Evolutionary conservation across 2,113 vertebrate genomes (phyloP).

Genomic region (Trichechus manatus): DNA sequence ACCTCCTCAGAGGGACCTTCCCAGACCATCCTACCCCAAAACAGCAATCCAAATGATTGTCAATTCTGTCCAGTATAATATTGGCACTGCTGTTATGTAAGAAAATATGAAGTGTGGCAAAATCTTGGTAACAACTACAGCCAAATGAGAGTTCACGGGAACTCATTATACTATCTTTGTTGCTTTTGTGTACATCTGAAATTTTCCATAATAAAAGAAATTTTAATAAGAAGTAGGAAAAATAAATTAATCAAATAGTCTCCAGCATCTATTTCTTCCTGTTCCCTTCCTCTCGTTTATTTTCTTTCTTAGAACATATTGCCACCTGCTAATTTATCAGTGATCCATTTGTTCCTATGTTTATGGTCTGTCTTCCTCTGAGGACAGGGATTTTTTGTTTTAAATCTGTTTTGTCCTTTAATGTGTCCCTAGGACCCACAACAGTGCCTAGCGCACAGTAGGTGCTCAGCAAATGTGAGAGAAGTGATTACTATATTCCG

Average conservation of each 20-base stretch:
- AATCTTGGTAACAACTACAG: neutral
- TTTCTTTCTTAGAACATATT: neutral
- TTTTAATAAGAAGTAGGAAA: constrained; percentile 22
- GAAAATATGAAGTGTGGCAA: neutral
- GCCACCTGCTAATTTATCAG: neutral
- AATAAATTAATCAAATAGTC: neutral
- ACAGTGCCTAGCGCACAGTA: neutral
- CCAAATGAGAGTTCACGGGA: neutral
- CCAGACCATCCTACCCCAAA: neutral
- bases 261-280: neutral
- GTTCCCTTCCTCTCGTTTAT: neutral
- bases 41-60: neutral
- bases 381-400: neutral
- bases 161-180: neutral
- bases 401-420: neutral
- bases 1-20: neutral
- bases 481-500: neutral
- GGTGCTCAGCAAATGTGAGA: neutral
- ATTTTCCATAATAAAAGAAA: neutral
- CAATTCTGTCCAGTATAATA: neutral
- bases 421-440: neutral
- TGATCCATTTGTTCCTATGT: neutral
- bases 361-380: neutral
- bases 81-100: neutral
- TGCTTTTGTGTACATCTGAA: neutral